Percentiles rank a stretch among this genome's conserved stretches.
These are phyloP conservation scores for Petaurus breviceps DNA, from an alignment of 2,113 vertebrate genomes.

Conservation along the genomic window DNA sequence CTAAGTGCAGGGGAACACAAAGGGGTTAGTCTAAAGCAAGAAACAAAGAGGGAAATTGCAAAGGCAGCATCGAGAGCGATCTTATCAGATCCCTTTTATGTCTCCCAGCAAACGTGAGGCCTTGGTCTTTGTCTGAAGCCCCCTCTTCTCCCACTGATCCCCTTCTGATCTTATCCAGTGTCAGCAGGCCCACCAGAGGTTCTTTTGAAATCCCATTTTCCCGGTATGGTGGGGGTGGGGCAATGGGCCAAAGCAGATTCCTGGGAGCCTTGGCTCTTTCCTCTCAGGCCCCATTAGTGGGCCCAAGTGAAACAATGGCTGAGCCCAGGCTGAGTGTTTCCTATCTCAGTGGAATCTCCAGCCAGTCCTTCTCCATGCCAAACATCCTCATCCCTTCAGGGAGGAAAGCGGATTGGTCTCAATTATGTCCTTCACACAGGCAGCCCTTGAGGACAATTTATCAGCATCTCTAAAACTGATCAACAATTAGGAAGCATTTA, in stretches of 20 bases:
- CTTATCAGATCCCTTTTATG: not conserved
- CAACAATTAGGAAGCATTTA: not conserved
- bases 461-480: too few relatives aligned
- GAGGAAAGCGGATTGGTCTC: not conserved
- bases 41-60: not conserved
- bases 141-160: not conserved
- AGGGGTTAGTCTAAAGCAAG: not conserved
- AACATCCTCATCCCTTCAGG: not conserved
- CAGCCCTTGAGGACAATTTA: not conserved
- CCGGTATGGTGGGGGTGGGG: not conserved
- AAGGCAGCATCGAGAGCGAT: not conserved
- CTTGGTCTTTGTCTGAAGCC: not conserved
- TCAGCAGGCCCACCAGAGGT: not conserved
- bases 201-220: not conserved
- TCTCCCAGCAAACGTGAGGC: not conserved
- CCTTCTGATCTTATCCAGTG: not conserved
- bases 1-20: not conserved
- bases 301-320: not conserved
- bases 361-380: not conserved
- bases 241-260: not conserved
- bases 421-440: not conserved
- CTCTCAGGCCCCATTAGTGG: not conserved
- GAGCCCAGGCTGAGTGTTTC: not conserved
- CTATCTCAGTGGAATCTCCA: not conserved
- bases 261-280: not conserved